Percentiles rank a stretch among this genome's conserved stretches.
Conservation (phyloP, 2,888 invertebrate species). For the Netelia virgata region DNA sequence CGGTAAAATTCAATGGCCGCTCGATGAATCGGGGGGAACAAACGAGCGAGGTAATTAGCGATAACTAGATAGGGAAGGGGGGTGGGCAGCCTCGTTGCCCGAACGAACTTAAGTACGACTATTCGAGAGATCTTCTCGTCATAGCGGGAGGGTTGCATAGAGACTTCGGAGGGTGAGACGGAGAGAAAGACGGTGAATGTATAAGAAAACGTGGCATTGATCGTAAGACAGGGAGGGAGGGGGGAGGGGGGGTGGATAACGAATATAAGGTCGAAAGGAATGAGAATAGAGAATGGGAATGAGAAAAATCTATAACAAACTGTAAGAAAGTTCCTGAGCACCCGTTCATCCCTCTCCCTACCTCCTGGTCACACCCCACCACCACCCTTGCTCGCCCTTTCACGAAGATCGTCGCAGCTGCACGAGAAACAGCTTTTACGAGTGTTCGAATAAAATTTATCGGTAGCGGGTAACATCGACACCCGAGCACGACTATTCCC, state of each 20-base stretch:
- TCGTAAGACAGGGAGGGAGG: neutral
- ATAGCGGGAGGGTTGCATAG: neutral
- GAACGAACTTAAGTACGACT: conserved; percentile 19
- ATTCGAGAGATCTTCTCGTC: conserved; percentile 16
- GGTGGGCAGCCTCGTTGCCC: neutral
- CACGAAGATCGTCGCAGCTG: conserved; percentile 20
- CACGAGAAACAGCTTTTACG: conserved; percentile 62
- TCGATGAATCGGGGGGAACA: conserved; percentile 19
- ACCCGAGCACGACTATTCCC: conserved; percentile 4
- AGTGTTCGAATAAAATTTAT: conserved; percentile 66
- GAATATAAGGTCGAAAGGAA: neutral
- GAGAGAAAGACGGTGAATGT: neutral
- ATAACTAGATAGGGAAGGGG: neutral
- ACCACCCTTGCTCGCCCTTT: conserved; percentile 10
- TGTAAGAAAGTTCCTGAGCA: conserved; percentile 16
- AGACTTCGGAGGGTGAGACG: conserved; percentile 1
- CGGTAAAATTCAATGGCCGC: neutral
- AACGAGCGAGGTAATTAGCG: conserved; percentile 18
- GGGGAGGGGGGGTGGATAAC: neutral
- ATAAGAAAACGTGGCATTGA: neutral
- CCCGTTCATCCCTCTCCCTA: conserved; percentile 29
- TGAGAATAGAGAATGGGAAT: conserved; percentile 14
- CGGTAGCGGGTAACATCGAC: conserved; percentile 42
- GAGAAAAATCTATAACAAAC: conserved; percentile 6
- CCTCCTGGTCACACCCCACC: too few species aligned